These are phyloP conservation scores for Xestia rhomboidea DNA, from an alignment of 2,888 invertebrate species.

Conservation along the genomic window DNA sequence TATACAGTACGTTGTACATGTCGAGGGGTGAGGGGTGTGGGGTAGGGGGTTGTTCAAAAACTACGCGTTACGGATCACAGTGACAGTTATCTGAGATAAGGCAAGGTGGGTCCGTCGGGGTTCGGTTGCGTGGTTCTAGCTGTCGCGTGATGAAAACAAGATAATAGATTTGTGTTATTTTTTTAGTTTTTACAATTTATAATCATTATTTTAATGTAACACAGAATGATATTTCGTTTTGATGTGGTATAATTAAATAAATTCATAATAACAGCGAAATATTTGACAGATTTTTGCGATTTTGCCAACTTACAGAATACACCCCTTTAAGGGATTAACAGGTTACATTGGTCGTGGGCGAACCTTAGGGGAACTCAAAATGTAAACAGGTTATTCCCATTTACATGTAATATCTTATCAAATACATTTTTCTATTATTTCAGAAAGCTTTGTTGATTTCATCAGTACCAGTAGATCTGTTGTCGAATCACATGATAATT, in stretches of 20 bases:
- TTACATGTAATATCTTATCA: neutral
- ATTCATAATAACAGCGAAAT: neutral
- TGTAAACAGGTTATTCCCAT: neutral
- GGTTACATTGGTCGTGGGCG: too few relatives aligned
- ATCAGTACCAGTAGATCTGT: neutral
- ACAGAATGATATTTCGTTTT: neutral
- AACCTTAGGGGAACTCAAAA: neutral
- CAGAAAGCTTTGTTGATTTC: neutral
- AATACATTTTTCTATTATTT: neutral
- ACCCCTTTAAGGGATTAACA: too few relatives aligned
- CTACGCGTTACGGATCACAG: slow-evolving; percentile 89
- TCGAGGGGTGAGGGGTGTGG: slow-evolving; percentile 63
- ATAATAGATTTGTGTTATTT: too few relatives aligned
- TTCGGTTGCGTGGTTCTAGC: slow-evolving; percentile 52
- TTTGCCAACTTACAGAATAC: neutral
- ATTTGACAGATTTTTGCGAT: neutral
- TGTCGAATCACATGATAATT: neutral
- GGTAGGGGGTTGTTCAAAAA: slow-evolving; percentile 77
- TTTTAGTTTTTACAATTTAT: neutral
- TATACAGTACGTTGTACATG: slow-evolving; percentile 64
- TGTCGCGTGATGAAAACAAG: slow-evolving; percentile 23
- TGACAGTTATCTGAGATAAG: slow-evolving; percentile 88
- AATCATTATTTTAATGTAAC: neutral
- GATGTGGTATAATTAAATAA: neutral
- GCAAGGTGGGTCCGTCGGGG: slow-evolving; percentile 86